A percentile compares a stretch with the other conserved stretches of the same genome.
These are phyloP conservation scores for Anoura caudifer DNA, from an alignment of 2,113 vertebrate species.

Conservation along the genomic window DNA sequence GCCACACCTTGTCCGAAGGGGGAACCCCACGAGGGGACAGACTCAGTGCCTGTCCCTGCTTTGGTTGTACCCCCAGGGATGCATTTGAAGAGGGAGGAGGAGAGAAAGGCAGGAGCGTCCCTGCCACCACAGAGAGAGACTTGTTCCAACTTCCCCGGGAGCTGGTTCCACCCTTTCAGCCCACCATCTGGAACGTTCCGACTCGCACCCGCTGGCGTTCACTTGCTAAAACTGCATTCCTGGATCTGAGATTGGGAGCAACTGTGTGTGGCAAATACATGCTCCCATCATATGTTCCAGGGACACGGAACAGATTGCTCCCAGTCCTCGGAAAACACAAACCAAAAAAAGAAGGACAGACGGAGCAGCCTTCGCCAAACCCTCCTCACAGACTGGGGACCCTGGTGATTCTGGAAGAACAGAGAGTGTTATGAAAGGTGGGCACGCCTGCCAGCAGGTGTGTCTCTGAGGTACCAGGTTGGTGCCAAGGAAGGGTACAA, in stretches of 20 bases:
- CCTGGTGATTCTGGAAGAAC: not conserved
- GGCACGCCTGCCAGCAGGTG: rapidly evolving
- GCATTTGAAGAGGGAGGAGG: not conserved
- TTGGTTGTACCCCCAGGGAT: not conserved
- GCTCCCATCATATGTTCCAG: slow-evolving; percentile 17
- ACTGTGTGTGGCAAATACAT: slow-evolving; percentile 36
- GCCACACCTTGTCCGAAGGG: not conserved
- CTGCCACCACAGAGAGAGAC: rapidly evolving
- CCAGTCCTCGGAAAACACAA: not conserved
- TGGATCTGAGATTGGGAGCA: not conserved
- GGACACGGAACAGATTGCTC: slow-evolving; percentile 51
- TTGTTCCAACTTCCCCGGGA: not conserved
- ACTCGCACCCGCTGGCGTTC: not conserved
- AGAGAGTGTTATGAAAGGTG: rapidly evolving
- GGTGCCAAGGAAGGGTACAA: not conserved
- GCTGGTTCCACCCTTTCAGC: not conserved
- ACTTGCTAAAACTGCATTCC: not conserved
- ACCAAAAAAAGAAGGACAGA: not conserved
- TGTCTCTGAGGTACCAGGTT: rapidly evolving
- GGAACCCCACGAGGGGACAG: not conserved
- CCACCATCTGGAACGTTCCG: not conserved
- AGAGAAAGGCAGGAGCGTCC: not conserved
- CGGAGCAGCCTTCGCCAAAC: not conserved
- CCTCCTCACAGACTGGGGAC: rapidly evolving
- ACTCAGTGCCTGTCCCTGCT: not conserved